Percentiles rank a stretch among this genome's conserved stretches.
Conservation (phyloP, 2,797 vertebrate genomes). For the Helicolenus hilgendorfi region DNA sequence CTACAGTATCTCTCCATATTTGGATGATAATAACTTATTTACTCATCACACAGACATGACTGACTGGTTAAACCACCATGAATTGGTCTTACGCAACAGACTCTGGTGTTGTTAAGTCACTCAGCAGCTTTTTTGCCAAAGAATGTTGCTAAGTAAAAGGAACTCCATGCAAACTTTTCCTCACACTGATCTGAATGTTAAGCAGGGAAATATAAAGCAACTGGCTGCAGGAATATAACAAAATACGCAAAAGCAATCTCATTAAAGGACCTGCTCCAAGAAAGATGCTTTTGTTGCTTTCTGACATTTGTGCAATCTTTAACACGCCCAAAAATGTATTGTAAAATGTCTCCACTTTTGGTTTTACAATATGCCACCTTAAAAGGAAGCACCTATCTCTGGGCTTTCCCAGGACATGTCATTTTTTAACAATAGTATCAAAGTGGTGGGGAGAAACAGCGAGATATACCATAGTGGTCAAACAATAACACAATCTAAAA, state of each 20-base stretch:
- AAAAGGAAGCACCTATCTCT: constrained; percentile 49
- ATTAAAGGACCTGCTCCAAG: neutral
- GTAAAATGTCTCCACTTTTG: neutral
- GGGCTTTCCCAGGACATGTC: constrained; percentile 65
- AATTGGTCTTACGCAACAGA: constrained; percentile 51
- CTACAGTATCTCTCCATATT: neutral
- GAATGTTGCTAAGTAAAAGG: constrained; percentile 76
- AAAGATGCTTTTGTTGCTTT: neutral
- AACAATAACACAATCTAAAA: constrained; percentile 75
- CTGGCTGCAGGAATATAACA: constrained; percentile 25
- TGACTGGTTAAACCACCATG: constrained; percentile 18
- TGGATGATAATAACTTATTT: neutral
- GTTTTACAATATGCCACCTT: neutral
- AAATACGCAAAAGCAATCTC: neutral
- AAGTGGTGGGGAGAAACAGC: constrained; percentile 46
- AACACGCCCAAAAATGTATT: constrained; percentile 9
- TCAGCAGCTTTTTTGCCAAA: constrained; percentile 64
- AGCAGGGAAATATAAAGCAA: constrained; percentile 60
- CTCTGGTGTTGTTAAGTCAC: constrained; percentile 52
- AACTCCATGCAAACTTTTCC: constrained; percentile 59
- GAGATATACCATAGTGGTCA: constrained; percentile 48
- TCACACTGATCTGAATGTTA: constrained; percentile 76
- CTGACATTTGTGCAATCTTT: neutral
- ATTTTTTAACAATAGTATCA: constrained; percentile 80
- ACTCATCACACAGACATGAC: neutral